Percentiles rank a stretch among this genome's conserved stretches.
Conservation (phyloP, 2,113 vertebrate species). For the Caranx melampygus region DNA sequence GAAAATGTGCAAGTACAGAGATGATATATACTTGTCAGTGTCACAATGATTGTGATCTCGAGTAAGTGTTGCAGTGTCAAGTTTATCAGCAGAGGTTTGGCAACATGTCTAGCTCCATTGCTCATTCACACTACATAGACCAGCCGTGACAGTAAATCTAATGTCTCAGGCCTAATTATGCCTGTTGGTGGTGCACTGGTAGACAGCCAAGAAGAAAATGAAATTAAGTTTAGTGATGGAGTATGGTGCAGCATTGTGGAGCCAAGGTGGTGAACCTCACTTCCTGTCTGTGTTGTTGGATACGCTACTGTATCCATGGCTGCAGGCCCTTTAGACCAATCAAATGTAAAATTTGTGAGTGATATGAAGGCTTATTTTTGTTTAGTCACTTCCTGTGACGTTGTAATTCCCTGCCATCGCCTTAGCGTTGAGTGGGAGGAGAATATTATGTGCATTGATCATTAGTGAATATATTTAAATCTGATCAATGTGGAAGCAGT, state of each 20-base stretch:
- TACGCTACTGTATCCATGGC: background rate
- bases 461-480: background rate
- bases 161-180: background rate
- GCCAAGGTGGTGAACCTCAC: background rate
- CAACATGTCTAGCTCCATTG: background rate
- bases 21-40: background rate
- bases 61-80: background rate
- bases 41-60: background rate
- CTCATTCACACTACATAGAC: constrained; percentile 8
- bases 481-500: background rate
- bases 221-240: background rate
- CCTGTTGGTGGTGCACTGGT: background rate
- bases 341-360: background rate
- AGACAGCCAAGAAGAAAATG: background rate
- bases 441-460: constrained; percentile 1
- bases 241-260: background rate
- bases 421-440: background rate
- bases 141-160: background rate
- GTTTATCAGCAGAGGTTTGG: background rate
- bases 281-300: background rate
- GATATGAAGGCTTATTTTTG: background rate
- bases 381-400: background rate
- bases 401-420: background rate
- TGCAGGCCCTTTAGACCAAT: background rate
- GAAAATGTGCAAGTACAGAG: background rate